Evolutionary conservation across 2,797 vertebrate species (phyloP).

Genomic region (Neosilurus mollespiculum): DNA sequence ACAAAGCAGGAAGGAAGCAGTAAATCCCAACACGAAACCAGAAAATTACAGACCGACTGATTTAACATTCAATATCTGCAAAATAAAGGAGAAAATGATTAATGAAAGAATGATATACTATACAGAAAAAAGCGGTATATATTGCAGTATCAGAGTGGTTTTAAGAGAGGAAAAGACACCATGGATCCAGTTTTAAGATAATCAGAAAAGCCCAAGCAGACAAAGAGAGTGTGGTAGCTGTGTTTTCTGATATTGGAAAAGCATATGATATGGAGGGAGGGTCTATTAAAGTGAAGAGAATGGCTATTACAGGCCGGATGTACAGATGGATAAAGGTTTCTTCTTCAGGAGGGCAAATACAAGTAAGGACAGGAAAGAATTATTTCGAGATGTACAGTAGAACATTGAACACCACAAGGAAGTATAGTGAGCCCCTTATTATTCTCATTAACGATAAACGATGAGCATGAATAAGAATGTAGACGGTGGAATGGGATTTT

Average conservation of each 20-base stretch:
- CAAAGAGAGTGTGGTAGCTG: background rate
- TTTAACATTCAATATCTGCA: no score
- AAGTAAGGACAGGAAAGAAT: background rate
- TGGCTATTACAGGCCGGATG: background rate
- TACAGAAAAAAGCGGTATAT: background rate
- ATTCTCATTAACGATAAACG: background rate
- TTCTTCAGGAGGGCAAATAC: background rate
- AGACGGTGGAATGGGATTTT: background rate
- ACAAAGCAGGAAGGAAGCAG: background rate
- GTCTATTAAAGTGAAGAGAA: background rate
- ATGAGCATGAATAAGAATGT: background rate
- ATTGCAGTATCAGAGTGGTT: background rate
- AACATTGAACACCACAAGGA: background rate
- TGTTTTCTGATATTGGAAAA: background rate
- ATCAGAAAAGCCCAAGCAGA: background rate
- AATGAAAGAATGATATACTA: background rate
- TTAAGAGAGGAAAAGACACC: background rate
- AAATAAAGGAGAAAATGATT: background rate
- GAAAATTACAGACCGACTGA: no score
- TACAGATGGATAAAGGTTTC: background rate
- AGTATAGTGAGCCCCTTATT: background rate
- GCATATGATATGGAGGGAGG: background rate
- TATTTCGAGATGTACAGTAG: background rate
- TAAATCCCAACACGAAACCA: background rate
- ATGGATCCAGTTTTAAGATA: background rate